A percentile compares a stretch with the other conserved stretches of the same genome.
Evolutionary conservation across 2,797 vertebrate genomes (phyloP).

Genomic region (Borostomias antarcticus): DNA sequence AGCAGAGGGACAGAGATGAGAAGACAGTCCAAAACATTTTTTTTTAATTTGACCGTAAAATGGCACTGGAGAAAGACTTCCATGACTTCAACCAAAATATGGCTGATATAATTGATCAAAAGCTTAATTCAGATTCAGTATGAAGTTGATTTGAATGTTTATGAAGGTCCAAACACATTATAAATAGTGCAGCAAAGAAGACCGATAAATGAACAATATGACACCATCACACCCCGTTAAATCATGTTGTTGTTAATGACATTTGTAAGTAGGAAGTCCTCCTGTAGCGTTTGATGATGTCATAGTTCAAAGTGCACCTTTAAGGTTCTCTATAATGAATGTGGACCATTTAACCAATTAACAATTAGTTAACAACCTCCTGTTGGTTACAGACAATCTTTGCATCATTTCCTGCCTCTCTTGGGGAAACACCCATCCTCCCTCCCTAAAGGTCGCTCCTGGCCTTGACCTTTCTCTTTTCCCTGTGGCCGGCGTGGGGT

Average conservation of each 20-base stretch:
- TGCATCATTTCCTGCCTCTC: background rate
- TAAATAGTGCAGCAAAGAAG: background rate
- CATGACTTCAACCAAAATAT: conserved; percentile 1
- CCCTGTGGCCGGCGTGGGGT: background rate
- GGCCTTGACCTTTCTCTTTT: background rate
- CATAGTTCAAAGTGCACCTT: background rate
- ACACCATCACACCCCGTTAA: background rate
- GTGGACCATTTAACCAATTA: background rate
- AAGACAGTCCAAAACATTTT: background rate
- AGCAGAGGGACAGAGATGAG: conserved; percentile 16
- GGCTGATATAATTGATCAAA: background rate
- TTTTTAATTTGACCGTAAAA: conserved; percentile 20
- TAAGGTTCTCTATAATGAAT: background rate
- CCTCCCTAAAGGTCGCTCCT: background rate
- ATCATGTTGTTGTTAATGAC: background rate
- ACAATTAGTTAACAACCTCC: background rate
- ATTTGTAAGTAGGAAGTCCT: too few species aligned
- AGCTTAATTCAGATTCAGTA: background rate
- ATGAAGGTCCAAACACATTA: conserved; percentile 1
- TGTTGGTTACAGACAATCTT: conserved; percentile 3
- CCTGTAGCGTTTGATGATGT: too few species aligned
- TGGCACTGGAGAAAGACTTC: conserved; percentile 27
- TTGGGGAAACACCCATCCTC: background rate
- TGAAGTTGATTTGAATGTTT: conserved; percentile 3
- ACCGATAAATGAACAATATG: background rate